phyloP scores from a whole-genome alignment of 2,113 vertebrate species.

The Psettodes erumei region DNA sequence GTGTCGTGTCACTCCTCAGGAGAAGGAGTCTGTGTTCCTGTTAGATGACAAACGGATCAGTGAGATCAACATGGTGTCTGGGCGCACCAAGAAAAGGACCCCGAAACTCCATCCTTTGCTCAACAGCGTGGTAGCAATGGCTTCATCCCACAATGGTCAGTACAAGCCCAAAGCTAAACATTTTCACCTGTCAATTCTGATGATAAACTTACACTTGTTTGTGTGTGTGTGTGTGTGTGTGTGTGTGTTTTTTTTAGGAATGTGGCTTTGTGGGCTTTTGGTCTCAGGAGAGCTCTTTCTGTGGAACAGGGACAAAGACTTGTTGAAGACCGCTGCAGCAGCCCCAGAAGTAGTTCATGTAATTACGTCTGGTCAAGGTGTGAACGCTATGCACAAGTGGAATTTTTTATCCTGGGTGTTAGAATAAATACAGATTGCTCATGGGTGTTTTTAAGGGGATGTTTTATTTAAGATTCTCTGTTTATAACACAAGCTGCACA shows the following conservation, averaged over 20 bases:
- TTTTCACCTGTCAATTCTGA: background rate
- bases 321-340: constrained; percentile 84
- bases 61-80: constrained; percentile 91
- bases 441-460: background rate
- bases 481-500: background rate
- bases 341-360: constrained; percentile 80
- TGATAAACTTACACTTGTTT: background rate
- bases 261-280: constrained; percentile 91
- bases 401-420: background rate
- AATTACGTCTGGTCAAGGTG: constrained; percentile 81
- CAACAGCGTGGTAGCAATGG: constrained; percentile 85
- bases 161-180: background rate
- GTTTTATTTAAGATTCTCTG: background rate
- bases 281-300: constrained; percentile 91
- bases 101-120: constrained; percentile 88
- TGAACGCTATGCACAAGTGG: background rate
- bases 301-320: constrained; percentile 94
- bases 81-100: constrained; percentile 90
- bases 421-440: too few relatives aligned
- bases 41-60: constrained; percentile 89
- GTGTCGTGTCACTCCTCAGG: constrained; percentile 75
- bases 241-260: constrained; percentile 81
- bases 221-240: too few relatives aligned
- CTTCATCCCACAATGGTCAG: constrained; percentile 89
- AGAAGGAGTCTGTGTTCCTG: constrained; percentile 92